Percentiles rank a stretch among this genome's conserved stretches.
These are phyloP conservation scores for Tinea semifulvella DNA, from an alignment of 2,888 invertebrate species.

Conservation along the genomic window DNA sequence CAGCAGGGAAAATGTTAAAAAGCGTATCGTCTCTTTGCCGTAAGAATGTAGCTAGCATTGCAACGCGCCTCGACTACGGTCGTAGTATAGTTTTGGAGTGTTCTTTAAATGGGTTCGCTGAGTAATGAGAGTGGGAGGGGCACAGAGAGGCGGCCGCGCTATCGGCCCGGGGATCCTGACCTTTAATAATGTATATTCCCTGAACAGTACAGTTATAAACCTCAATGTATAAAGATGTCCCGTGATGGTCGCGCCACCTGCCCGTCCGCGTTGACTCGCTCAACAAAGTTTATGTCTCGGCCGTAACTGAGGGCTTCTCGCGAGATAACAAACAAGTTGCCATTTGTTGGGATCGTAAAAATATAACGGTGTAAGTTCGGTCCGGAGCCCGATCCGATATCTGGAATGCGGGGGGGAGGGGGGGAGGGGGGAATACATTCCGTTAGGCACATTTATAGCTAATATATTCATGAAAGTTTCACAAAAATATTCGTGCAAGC, in stretches of 20 bases:
- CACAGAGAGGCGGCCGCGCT: too few species aligned
- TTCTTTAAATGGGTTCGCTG: too few species aligned
- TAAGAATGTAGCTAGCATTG: too few species aligned
- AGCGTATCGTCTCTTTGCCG: too few species aligned
- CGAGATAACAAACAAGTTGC: conserved; percentile 40
- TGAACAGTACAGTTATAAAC: too few species aligned
- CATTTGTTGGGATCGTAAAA: conserved; percentile 59
- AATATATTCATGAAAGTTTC: conserved; percentile 66
- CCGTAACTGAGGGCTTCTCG: conserved; percentile 17
- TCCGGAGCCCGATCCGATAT: conserved; percentile 4
- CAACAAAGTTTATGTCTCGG: conserved; percentile 19
- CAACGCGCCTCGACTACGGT: too few species aligned
- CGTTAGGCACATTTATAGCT: conserved; percentile 65
- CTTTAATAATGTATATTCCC: too few species aligned
- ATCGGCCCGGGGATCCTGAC: too few species aligned
- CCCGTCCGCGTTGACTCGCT: conserved; percentile 18
- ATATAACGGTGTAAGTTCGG: conserved; percentile 58
- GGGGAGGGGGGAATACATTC: conserved; percentile 48
- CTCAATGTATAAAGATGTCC: too few species aligned
- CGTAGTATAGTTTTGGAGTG: too few species aligned
- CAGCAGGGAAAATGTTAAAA: too few species aligned
- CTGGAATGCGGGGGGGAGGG: conserved; percentile 21
- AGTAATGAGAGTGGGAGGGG: too few species aligned
- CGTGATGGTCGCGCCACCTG: conserved; percentile 16
- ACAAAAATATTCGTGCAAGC: conserved; percentile 54